Evolutionary conservation across 2,797 vertebrate genomes (phyloP), one percentile per base, ranked within the genome.

Genomic region (Hozukius guyotensis): DNA sequence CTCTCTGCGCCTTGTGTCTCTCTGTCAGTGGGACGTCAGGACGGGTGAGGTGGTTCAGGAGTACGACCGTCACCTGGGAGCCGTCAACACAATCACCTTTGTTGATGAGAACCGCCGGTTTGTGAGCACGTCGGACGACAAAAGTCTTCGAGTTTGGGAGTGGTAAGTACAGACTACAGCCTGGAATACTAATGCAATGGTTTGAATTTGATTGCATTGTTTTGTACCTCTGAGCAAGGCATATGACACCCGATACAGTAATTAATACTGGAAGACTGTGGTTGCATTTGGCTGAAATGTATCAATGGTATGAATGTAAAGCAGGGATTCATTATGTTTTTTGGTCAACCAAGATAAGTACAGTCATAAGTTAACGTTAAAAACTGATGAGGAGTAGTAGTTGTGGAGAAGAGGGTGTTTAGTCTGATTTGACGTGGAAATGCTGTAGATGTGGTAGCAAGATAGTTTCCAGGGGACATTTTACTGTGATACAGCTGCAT

Each of bases 61-160:
- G 78, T 99, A 99, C 0, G 98, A 99, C 77, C 95, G 98, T 72
- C 98, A 99, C 92, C 94, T 99, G 91, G 98, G 98, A 32, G 98
- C 98, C n/a, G 98, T 99, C 89, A 99, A 99, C 95, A 99, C 98
- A 77, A 99, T 99, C 96, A 99, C 99, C 22, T 99, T 99, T 77
- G 98, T 99, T 60, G 98, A 99, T 77, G 98, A 99, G 87, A 99
- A 98, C 14, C 96, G 98, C 4, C 97, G 98, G 42, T 99, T 99
- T 79, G 98, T 99, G 91, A 99, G 98, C 90, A 99, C 98, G 0
- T 99, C 98, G 0, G 98, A 99, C 61, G 98, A 99, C 88, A 99
- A 99, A 95, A 99, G 98, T 88, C 96, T 99, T 53, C 95, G 98
- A 73, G 98, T 99, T 78, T 99, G 98, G 98, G 98, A 99, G 94